Percentiles rank a stretch among this genome's conserved stretches.
Conservation (phyloP, 2,888 invertebrate genomes). For the Amblyteles armatorius region DNA sequence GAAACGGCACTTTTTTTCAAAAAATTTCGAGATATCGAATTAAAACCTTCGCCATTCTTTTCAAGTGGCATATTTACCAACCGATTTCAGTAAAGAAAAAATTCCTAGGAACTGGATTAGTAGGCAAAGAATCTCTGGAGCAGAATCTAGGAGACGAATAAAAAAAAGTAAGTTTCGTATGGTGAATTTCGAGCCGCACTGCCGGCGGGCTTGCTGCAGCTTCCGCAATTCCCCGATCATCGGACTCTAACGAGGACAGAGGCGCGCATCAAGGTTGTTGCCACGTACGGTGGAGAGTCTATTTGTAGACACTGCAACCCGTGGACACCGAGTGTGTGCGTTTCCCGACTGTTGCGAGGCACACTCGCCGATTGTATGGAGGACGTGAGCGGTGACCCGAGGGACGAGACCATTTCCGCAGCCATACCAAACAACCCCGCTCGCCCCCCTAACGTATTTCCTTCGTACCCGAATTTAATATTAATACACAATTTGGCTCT, state of each 20-base stretch:
- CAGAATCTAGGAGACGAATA: background rate
- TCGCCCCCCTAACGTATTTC: constrained; percentile 13
- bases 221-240: constrained; percentile 23
- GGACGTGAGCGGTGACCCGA: constrained; percentile 49
- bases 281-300: constrained; percentile 32
- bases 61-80: no score
- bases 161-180: constrained; percentile 1
- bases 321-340: constrained; percentile 32
- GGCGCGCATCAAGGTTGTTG: constrained; percentile 32
- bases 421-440: constrained; percentile 24
- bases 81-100: no score
- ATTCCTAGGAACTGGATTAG: no score
- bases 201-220: background rate
- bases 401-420: constrained; percentile 48
- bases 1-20: no score
- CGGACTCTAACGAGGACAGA: constrained; percentile 32
- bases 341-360: constrained; percentile 55
- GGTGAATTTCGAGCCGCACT: background rate
- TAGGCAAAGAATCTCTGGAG: constrained; percentile 5
- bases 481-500: constrained; percentile 79
- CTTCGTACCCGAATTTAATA: constrained; percentile 75
- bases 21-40: no score
- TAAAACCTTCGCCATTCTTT: no score
- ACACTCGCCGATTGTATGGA: constrained; percentile 9
- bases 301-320: constrained; percentile 41